These are phyloP conservation scores for Anhinga rufa DNA, from an alignment of 2,113 vertebrate species.

Conservation along the genomic window DNA sequence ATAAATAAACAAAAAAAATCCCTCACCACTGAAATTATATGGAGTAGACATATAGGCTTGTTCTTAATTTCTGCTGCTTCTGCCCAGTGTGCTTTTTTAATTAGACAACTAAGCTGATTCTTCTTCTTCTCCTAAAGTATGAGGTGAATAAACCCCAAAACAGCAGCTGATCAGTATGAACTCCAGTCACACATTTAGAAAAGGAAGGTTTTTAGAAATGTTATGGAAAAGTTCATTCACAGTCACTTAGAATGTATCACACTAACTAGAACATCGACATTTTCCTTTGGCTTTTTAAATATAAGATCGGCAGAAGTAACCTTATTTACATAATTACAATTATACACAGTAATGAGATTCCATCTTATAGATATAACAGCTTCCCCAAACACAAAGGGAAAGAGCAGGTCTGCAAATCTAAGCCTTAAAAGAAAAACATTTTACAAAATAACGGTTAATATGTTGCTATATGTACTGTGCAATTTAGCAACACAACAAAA, in stretches of 20 bases:
- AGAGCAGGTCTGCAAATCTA: background rate
- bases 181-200: background rate
- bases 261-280: background rate
- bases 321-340: slow-evolving; percentile 61
- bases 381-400: slow-evolving; percentile 14
- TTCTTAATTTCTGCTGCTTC: background rate
- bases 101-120: background rate
- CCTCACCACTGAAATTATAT: background rate
- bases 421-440: background rate
- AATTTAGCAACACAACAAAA: background rate
- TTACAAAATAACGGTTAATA: background rate
- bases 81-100: background rate
- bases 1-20: too few relatives aligned
- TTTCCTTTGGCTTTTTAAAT: slow-evolving; percentile 41
- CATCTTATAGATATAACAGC: slow-evolving; percentile 19
- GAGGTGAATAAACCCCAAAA: background rate
- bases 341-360: slow-evolving; percentile 36
- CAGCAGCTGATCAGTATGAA: background rate
- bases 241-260: background rate
- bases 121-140: background rate
- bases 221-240: background rate
- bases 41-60: background rate
- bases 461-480: background rate
- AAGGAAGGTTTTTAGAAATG: background rate
- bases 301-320: slow-evolving; percentile 27